Evolutionary conservation across 2,113 vertebrate genomes (phyloP), one percentile per base, ranked within the genome.

Genomic region (Cephalopterus ornatus): DNA sequence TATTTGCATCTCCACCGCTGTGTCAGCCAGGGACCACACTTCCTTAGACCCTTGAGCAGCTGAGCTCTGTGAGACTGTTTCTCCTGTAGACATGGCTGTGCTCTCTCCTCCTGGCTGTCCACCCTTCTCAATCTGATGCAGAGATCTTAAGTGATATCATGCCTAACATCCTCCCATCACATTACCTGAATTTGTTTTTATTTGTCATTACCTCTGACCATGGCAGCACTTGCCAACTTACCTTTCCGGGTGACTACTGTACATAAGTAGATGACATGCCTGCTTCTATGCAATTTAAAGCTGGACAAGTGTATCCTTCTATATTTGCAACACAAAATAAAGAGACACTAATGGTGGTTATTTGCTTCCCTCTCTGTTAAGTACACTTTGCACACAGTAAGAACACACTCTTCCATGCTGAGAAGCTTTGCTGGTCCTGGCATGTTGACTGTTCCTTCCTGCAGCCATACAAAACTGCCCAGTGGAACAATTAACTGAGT

Each of bases 251-350:
- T 88, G 62, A 88, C 62, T 62, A 24, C 44, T 70, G 91, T 74
- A 63, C 47, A 5, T 56, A 79, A 49, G 62, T 52, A 87, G 86
- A 89, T 79, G 52, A 53, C 71, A 52, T 0, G 6, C 49, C 95
- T 95, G 92, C 95, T 94, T 97, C 97, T 98, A 98, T 98, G 97
- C 98, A 98, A 97, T 94, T 95, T 95, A 86, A 97, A 94, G 62
- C 62, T 92, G 77, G 85, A 93, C 52, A 93, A 92, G 87, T 96
- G 83, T 96, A 91, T 56, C 74, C 37, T 71, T 93, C 89, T 97
- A 82, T 92, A 96, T 96, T 96, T 97, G 89, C 95, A 88, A 94
- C 91, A 96, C 65, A 92, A 92, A 98, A 98, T 98, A 98, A 98
- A 98, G 89, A 89, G 76, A 92, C 42, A 9, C 21, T 80, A 59